These are phyloP conservation scores for Bellardia pandia DNA, from an alignment of 2,888 invertebrate species.

Conservation along the genomic window DNA sequence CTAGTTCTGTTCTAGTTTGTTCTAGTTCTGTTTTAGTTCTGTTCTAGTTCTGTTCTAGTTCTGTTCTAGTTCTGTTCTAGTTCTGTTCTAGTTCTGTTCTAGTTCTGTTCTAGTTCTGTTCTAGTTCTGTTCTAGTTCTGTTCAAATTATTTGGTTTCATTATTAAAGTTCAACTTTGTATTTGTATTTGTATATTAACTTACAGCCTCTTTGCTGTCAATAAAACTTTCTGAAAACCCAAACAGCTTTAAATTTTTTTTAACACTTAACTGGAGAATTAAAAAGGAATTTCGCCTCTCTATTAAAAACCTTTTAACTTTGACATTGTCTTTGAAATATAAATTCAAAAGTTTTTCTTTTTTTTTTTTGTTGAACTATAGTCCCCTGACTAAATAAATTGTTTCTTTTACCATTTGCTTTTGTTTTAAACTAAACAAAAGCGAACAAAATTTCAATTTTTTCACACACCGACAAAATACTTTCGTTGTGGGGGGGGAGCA, in stretches of 20 bases:
- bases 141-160: too few relatives aligned
- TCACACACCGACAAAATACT: not conserved
- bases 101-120: too few relatives aligned
- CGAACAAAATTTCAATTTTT: not conserved
- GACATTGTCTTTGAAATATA: constrained; percentile 51
- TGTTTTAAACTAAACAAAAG: constrained; percentile 11
- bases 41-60: too few relatives aligned
- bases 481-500: not conserved
- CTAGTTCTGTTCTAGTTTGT: too few relatives aligned
- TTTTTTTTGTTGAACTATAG: constrained; percentile 35
- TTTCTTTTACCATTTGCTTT: constrained; percentile 6
- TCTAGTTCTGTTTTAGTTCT: too few relatives aligned
- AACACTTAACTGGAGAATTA: not conserved
- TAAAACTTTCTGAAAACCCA: not conserved
- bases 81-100: too few relatives aligned
- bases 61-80: too few relatives aligned
- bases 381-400: constrained; percentile 55
- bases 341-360: constrained; percentile 8
- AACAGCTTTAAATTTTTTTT: not conserved
- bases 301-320: constrained; percentile 59
- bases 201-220: too few relatives aligned
- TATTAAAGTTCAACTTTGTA: too few relatives aligned
- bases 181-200: too few relatives aligned
- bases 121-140: too few relatives aligned
- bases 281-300: not conserved